Base-by-base conservation (phyloP, 2,797 vertebrate genomes). In the Graptemys geographica region DNA sequence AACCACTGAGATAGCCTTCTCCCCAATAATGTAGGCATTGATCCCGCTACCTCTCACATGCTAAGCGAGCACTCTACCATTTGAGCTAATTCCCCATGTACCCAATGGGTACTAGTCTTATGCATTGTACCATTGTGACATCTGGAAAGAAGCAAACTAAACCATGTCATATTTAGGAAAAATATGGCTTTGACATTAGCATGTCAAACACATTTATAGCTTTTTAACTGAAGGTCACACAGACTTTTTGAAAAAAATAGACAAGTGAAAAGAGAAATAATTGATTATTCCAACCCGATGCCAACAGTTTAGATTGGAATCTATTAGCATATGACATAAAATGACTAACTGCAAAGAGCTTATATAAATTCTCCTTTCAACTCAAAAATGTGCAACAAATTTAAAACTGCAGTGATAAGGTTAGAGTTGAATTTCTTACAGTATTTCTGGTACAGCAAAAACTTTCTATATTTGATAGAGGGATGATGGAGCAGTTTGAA, bases 81-180 rank as follows among this genome's bases (percentile, higher is more conserved):
- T 97, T 98, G 97, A 98, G 97, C 97, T 98, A 98, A 98, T 98
- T 98, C 97, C 97, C 97, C 97, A 0, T 8, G 21, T 51, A 16
- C 13, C 51, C 51, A 51, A 51, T 51, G 51, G 51, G 13, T 51
- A 15, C 51, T 16, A 51, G 51, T 51, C 15, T 51, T 88, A 2
- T 0, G 84, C 13, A 28, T 87, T 90, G 2, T 3, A 69, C 87
- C 3, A 84, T 92, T 90, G 28, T 10, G 88, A 74, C 81, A 82
- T 16, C 18, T 79, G 53, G 21, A 85, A 83, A 5, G 19, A 87
- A 91, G 2, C 3, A 59, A 72, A 56, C 16, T 78, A 83, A 89
- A 76, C 11, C 10, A 41, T 10, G 11, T 3, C 4, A 8, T n/a
- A 13, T 23, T 86, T 84, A 31, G 72, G 37, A 86, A 88, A 8